These are phyloP conservation scores for Hypocryptadius cinnamomeus DNA, from an alignment of 2,113 vertebrate species.

Conservation along the genomic window DNA sequence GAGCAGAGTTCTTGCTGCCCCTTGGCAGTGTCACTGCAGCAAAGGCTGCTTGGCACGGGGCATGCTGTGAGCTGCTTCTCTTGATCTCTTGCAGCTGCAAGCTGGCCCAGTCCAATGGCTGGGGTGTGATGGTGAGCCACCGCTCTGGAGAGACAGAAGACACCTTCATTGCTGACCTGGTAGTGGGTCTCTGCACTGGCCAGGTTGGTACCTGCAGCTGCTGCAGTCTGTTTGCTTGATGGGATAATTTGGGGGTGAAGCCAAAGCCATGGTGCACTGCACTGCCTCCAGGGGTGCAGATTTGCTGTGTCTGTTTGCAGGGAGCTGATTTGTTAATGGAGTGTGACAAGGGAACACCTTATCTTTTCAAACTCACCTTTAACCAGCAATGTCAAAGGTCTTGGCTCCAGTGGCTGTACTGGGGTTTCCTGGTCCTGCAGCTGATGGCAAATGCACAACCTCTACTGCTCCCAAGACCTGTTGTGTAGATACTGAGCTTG, in stretches of 20 bases:
- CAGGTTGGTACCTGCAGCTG: slow-evolving; percentile 68
- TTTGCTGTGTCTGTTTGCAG: not conserved
- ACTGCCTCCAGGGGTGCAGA: not conserved
- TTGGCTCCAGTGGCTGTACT: not conserved
- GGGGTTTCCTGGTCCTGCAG: not conserved
- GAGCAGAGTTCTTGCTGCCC: not conserved
- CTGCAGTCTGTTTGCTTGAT: not conserved
- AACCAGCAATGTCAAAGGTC: not conserved
- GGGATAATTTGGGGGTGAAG: not conserved
- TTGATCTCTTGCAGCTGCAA: slow-evolving; percentile 76
- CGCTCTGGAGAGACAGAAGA: slow-evolving; percentile 96
- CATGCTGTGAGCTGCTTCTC: not conserved
- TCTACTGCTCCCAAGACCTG: not conserved
- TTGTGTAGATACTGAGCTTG: not conserved
- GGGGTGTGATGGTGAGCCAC: slow-evolving; percentile 97
- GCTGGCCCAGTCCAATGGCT: slow-evolving; percentile 89
- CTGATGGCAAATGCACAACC: not conserved
- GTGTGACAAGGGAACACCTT: not conserved
- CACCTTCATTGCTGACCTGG: slow-evolving; percentile 94
- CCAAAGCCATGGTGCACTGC: not conserved
- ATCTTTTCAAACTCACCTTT: not conserved
- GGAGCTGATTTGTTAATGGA: not conserved
- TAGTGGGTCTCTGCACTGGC: slow-evolving; percentile 92
- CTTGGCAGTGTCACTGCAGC: not conserved
- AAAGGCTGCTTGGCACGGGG: not conserved